These are phyloP conservation scores for Drosophila testacea DNA, from an alignment of 2,888 invertebrate genomes.

Conservation along the genomic window DNA sequence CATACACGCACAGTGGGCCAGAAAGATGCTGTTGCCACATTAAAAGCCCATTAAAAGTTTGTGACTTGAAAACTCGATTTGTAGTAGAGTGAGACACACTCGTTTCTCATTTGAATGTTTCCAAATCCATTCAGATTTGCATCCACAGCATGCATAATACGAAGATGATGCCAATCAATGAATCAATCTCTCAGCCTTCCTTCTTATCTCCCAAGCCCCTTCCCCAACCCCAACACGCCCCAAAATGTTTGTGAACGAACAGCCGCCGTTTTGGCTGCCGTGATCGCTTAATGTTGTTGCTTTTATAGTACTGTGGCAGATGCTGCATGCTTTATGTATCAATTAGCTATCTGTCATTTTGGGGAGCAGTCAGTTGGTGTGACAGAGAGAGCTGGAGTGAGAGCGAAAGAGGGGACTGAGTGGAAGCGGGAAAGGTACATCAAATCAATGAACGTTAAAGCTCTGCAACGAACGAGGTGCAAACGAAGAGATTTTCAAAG, in stretches of 20 bases:
- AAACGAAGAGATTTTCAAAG: background rate
- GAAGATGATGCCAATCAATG: conserved; percentile 64
- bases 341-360: conserved; percentile 55
- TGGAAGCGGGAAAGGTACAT: conserved; percentile 8
- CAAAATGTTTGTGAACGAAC: conserved; percentile 12
- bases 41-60: conserved; percentile 54
- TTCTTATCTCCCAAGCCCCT: background rate
- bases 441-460: conserved; percentile 21
- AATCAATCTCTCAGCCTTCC: conserved; percentile 13
- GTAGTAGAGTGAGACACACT: background rate
- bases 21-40: conserved; percentile 48
- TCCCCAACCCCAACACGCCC: conserved; percentile 31
- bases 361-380: conserved; percentile 4
- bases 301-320: background rate
- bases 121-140: conserved; percentile 59
- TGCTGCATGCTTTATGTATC: conserved; percentile 64
- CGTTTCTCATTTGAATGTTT: conserved; percentile 34
- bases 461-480: conserved; percentile 7
- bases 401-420: conserved; percentile 15
- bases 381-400: background rate
- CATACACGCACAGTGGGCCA: conserved; percentile 13
- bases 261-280: conserved; percentile 52
- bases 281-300: background rate
- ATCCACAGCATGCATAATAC: conserved; percentile 52
- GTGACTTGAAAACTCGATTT: background rate